Conservation (phyloP, 1,140 invertebrate species). For the Amyelois transitella region DNA sequence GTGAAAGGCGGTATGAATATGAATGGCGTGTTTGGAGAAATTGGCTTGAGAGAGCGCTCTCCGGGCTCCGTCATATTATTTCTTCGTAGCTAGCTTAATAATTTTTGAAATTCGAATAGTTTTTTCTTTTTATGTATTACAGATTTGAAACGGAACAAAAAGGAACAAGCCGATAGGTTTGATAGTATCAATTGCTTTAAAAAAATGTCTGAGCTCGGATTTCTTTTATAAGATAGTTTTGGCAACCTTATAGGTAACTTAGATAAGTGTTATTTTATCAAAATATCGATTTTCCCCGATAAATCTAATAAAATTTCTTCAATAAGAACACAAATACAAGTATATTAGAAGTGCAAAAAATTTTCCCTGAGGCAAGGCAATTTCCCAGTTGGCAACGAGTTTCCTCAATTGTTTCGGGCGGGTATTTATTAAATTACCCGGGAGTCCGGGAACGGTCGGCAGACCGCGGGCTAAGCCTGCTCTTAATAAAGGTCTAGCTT, state of each 20-base stretch:
- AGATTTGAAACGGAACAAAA: no score
- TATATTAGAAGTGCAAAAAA: no score
- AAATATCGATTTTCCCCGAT: no score
- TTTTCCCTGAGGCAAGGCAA: constrained; percentile 1
- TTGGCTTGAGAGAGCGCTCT: constrained; percentile 32
- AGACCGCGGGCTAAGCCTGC: constrained; percentile 27
- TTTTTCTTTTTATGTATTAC: no score
- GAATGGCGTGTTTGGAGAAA: constrained; percentile 62
- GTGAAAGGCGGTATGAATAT: constrained; percentile 65
- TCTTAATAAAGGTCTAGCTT: constrained; percentile 37
- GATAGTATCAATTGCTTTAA: no score
- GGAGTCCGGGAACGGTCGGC: constrained; percentile 7
- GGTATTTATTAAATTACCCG: constrained; percentile 45
- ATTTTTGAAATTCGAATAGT: not conserved
- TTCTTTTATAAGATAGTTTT: no score
- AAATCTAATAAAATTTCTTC: no score
- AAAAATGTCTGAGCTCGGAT: no score
- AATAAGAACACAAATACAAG: no score
- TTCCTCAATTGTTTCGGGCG: constrained; percentile 31
- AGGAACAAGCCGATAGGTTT: no score
- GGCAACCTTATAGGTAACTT: no score
- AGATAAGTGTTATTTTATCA: no score
- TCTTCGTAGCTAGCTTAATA: not conserved
- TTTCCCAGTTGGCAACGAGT: constrained; percentile 19
- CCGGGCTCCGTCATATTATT: not conserved